These are phyloP conservation scores for Apotomis turbidana DNA, from an alignment of 2,888 invertebrate genomes.

Conservation along the genomic window DNA sequence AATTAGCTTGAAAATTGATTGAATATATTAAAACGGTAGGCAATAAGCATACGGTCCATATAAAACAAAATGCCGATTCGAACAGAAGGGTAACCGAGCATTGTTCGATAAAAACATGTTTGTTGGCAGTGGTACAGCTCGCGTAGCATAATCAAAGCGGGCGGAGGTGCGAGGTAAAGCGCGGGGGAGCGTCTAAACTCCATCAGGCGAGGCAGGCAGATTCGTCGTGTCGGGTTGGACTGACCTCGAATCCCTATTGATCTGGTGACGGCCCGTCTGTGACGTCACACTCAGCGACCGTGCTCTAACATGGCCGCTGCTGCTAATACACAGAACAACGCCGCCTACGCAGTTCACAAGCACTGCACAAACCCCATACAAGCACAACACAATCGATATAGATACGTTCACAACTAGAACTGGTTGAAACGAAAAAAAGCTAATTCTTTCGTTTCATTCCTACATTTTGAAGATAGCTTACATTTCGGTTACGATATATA, in stretches of 20 bases:
- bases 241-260: constrained; percentile 79
- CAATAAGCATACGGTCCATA: constrained; percentile 4
- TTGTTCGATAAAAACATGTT: constrained; percentile 37
- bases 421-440: constrained; percentile 17
- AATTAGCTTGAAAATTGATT: constrained; percentile 11
- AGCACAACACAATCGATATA: constrained; percentile 15
- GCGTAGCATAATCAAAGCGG: constrained; percentile 40
- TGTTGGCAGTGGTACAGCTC: constrained; percentile 35
- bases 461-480: background rate
- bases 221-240: constrained; percentile 63
- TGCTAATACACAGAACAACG: constrained; percentile 34
- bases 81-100: constrained; percentile 31
- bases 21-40: constrained; percentile 23
- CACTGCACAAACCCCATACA: constrained; percentile 28
- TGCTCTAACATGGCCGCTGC: constrained; percentile 49
- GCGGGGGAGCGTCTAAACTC: constrained; percentile 49
- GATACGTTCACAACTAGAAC: background rate
- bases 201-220: constrained; percentile 61
- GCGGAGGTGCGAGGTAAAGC: constrained; percentile 45
- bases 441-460: constrained; percentile 5
- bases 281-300: constrained; percentile 66
- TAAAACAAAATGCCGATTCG: constrained; percentile 22
- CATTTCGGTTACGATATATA: background rate
- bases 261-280: constrained; percentile 70
- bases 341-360: constrained; percentile 38